Evolutionary conservation across 1,140 invertebrate genomes (phyloP).

Genomic region (Druon quercuslanigerum): DNA sequence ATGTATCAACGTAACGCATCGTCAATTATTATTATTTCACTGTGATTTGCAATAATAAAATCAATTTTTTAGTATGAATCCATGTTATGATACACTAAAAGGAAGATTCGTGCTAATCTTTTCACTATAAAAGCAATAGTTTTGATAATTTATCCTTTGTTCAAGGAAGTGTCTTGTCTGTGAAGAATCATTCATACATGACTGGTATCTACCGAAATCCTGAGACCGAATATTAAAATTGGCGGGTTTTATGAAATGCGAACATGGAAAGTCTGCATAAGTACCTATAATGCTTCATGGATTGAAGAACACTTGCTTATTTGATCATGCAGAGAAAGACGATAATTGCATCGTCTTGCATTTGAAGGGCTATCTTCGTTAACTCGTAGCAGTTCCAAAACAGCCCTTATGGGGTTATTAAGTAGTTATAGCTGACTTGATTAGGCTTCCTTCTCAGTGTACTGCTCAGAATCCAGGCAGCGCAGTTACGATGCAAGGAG

Average conservation of each 20-base stretch:
- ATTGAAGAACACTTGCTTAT: neutral
- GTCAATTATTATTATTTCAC: no score
- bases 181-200: no score
- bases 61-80: no score
- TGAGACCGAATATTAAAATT: no score
- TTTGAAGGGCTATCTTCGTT: neutral
- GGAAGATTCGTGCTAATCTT: no score
- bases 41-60: no score
- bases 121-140: no score
- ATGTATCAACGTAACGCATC: no score
- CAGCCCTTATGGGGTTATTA: constrained; percentile 25
- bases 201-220: no score
- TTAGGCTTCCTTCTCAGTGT: constrained; percentile 1
- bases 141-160: no score
- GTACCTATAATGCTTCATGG: neutral
- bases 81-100: no score
- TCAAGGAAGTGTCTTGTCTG: no score
- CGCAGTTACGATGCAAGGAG: constrained; percentile 11
- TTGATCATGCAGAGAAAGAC: neutral
- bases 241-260: neutral
- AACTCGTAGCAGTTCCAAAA: constrained; percentile 19
- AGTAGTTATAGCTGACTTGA: neutral
- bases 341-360: constrained; percentile 5
- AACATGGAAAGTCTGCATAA: neutral
- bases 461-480: constrained; percentile 6